Evolutionary conservation across 2,797 vertebrate genomes (phyloP).

Genomic region (Poecilia gillii): DNA sequence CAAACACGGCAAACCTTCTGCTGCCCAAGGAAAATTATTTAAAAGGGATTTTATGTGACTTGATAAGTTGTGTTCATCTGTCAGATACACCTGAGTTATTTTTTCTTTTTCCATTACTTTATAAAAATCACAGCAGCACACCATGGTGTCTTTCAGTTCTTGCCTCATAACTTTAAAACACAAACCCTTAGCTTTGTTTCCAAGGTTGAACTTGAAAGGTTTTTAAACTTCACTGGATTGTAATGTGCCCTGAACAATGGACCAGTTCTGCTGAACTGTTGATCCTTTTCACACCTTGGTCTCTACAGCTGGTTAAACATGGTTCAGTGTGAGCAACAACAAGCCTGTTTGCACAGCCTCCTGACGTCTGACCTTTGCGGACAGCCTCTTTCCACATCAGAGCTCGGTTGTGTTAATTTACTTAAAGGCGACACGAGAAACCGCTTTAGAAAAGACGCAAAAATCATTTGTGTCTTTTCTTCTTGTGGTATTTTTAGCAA

Average conservation of each 20-base stretch:
- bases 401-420: slow-evolving; percentile 37
- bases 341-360: slow-evolving; percentile 54
- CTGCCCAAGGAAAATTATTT: slow-evolving; percentile 25
- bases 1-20: slow-evolving; percentile 52
- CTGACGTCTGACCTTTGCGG: slow-evolving; percentile 50
- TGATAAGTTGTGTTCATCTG: slow-evolving; percentile 29
- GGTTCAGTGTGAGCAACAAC: slow-evolving; percentile 59
- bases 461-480: background rate
- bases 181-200: background rate
- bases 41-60: slow-evolving; percentile 33
- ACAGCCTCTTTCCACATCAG: slow-evolving; percentile 36
- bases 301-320: slow-evolving; percentile 80
- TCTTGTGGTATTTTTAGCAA: background rate
- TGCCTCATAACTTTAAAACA: background rate
- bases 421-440: slow-evolving; percentile 5
- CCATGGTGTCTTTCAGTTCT: background rate
- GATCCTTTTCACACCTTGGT: slow-evolving; percentile 66
- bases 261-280: slow-evolving; percentile 22
- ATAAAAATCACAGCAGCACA: slow-evolving; percentile 13
- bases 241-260: slow-evolving; percentile 35
- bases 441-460: background rate
- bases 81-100: background rate
- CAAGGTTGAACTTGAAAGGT: background rate
- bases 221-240: slow-evolving; percentile 16
- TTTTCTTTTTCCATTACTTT: slow-evolving; percentile 16